A percentile compares a stretch with the other conserved stretches of the same genome.
phyloP scores from a whole-genome alignment of 2,888 invertebrate species.

The Craniophora ligustri region DNA sequence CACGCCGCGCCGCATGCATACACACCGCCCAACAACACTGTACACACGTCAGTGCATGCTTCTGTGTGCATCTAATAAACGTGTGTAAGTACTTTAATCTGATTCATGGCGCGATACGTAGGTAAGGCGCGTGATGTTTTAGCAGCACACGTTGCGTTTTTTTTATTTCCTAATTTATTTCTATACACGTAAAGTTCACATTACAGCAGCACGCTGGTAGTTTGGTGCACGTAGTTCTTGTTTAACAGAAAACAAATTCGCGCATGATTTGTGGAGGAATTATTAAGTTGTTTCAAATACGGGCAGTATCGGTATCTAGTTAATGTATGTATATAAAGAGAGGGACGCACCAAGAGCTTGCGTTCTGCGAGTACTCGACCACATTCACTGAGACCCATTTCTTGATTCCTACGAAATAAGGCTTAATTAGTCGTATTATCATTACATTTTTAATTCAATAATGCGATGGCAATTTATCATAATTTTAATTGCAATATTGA shows the following conservation, averaged over 20 bases:
- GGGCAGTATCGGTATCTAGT: slow-evolving; percentile 30
- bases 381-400: too few relatives aligned
- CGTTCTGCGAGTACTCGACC: neutral
- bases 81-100: slow-evolving; percentile 73
- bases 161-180: slow-evolving; percentile 38
- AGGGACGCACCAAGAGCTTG: neutral
- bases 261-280: slow-evolving; percentile 40
- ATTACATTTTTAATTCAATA: too few relatives aligned
- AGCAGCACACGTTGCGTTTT: slow-evolving; percentile 45
- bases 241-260: slow-evolving; percentile 48
- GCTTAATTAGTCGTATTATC: too few relatives aligned
- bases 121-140: slow-evolving; percentile 63
- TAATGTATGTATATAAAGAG: slow-evolving; percentile 25
- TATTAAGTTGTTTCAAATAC: slow-evolving; percentile 55
- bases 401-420: too few relatives aligned
- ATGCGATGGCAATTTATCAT: too few relatives aligned
- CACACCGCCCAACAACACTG: slow-evolving; percentile 31
- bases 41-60: slow-evolving; percentile 45
- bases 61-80: slow-evolving; percentile 64
- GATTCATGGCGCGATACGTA: slow-evolving; percentile 76
- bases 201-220: slow-evolving; percentile 13
- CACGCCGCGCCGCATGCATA: slow-evolving; percentile 51
- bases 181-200: slow-evolving; percentile 34
- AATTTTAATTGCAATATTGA: too few relatives aligned
- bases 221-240: slow-evolving; percentile 14